Base-by-base conservation (phyloP, 1,140 invertebrate species). In the Psix sp. region DNA sequence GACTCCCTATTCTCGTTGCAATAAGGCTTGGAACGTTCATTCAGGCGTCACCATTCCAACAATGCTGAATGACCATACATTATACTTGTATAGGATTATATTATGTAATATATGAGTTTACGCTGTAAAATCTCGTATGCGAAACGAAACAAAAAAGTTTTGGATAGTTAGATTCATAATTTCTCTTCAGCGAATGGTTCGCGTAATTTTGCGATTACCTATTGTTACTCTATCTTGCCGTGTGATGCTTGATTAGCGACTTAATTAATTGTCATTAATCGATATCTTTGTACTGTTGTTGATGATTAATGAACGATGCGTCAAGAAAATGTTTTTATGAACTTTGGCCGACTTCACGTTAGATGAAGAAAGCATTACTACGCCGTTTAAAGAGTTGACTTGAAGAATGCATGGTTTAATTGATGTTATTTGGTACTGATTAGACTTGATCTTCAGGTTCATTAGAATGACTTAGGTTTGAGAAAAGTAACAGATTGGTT, bases 251-350 rank as follows among this genome's bases (percentile, higher is more conserved):
- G 38, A 63, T 62, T 62, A 71, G 14, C 17, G 46, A 46, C 35
- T 62, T 56, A 71, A 71, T 62, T 71, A 71, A 70, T 70, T 70
- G 65, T 60, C 54, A 60, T 70, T 70, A 70, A 70, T 70, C 48
- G 65, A 35, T 45, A 33, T 63, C 57, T 62, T 60, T 60, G 48
- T 74, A 15, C 29, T 26, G 24, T 56, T 62, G 56, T 62, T 57
- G 40, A 56, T 67, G 71, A 67, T 67, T 67, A 67, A 74, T 66
- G 52, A 5, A 11, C 10, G n/a, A 42, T 14, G 29, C 40, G 36
- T 54, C 38, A 16, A 39, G 42, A 14, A 39, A 29, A 56, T 31
- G 13, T 40, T 54, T 66, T 38, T 54, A 14, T 33, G 60, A 67
- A 49, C 63, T 57, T 26, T 57, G 38, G 54, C 40, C 42, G 39